Base-by-base conservation (phyloP, 2,888 invertebrate genomes). In the Brachyopa scutellaris region DNA sequence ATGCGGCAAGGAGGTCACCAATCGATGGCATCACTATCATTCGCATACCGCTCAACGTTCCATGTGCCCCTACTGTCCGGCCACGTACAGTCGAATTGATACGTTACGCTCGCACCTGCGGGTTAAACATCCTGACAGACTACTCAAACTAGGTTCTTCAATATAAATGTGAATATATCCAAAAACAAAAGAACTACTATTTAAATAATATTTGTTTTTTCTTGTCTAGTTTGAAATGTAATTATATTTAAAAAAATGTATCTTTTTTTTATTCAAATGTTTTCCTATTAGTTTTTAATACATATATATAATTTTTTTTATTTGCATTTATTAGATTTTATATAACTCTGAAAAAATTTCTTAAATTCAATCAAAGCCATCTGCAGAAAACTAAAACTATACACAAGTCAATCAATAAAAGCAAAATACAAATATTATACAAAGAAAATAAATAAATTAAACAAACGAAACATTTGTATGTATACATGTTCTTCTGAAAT, bases 11-110 rank as follows among this genome's bases (percentile, higher is more conserved):
- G 94, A 95, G 92, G 95, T 95, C 85, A 95, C 95, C 90, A 96
- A 96, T 92, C 93, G 95, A 91, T 96, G 96, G 96, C 96, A 96
- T 91, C 96, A 96, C 92, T 95, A 93, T 92, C 95, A 96, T 91
- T 95, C 95, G 87, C 96, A 96, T 91, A 95, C 95, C 80, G 93
- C 95, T 85, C 94, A 95, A 91, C 93, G 96, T 87, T 95, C 94
- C 86, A 93, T 93, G 88, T 96, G 96, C 91, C 95, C 95, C 83
- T 95, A 95, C 91, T 96, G 96, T 92, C 95, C 95, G 85, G 95
- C 95, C 87, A 95, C 95, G 82, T 96, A 96, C 92, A 96, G 95
- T 92, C 93, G 96, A 90, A 95, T 95, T 90, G 96, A 97, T 92
- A 96, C 96, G 57, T 92, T 96, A 88, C 94, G 96, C 88, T 93